Conservation (phyloP, 2,113 vertebrate species). For the Leucoraja erinaceus region DNA sequence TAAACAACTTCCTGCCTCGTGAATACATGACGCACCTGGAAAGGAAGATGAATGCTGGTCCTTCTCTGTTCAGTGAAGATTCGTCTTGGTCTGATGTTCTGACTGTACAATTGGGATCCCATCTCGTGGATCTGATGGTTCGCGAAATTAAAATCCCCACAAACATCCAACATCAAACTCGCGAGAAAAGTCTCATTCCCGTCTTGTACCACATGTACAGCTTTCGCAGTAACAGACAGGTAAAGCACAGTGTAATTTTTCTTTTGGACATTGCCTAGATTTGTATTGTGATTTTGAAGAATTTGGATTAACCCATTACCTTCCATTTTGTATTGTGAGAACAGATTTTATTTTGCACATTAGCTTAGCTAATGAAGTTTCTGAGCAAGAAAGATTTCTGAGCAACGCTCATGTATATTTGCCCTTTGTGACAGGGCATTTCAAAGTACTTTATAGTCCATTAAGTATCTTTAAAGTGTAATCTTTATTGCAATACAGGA, state of each 20-base stretch:
- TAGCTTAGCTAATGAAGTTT: background rate
- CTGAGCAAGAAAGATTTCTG: background rate
- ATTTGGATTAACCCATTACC: background rate
- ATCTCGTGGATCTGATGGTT: constrained; percentile 79
- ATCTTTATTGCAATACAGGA: background rate
- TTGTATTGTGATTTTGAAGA: constrained; percentile 2
- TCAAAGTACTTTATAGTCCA: background rate
- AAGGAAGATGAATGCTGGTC: constrained; percentile 51
- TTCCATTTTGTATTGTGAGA: background rate
- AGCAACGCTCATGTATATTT: background rate
- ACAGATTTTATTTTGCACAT: background rate
- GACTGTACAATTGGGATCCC: constrained; percentile 69
- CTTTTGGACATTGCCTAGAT: background rate
- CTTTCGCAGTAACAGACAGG: constrained; percentile 77
- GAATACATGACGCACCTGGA: constrained; percentile 73
- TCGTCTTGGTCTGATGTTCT: constrained; percentile 63
- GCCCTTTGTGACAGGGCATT: background rate
- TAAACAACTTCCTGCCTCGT: constrained; percentile 58
- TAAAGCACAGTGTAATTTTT: constrained; percentile 44
- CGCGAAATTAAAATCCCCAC: constrained; percentile 64
- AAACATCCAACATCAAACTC: constrained; percentile 51
- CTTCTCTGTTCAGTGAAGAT: constrained; percentile 52
- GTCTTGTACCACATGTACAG: constrained; percentile 89
- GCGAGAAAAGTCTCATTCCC: constrained; percentile 58
- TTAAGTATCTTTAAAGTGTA: background rate